Conservation (phyloP, 2,113 vertebrate species). For the Grus americana region DNA sequence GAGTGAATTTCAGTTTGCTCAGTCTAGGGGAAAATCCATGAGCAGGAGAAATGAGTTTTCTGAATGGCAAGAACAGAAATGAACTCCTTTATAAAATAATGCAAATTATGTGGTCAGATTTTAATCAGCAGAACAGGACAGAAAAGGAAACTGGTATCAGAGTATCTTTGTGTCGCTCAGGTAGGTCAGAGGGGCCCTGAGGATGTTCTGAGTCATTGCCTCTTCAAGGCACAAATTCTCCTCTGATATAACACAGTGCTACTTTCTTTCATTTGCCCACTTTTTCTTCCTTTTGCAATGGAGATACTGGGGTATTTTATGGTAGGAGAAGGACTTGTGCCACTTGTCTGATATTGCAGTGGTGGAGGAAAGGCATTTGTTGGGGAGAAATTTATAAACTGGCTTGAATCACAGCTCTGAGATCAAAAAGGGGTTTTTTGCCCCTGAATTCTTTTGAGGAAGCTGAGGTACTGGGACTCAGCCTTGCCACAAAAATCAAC, state of each 20-base stretch:
- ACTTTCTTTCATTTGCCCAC: neutral
- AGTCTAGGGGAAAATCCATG: neutral
- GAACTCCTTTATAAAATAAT: neutral
- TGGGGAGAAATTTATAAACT: neutral
- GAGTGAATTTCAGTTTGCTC: neutral
- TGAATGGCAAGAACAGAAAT: neutral
- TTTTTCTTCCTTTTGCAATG: neutral
- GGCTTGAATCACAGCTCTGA: neutral
- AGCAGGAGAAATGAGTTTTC: neutral
- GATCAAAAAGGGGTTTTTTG: neutral
- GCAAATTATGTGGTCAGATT: neutral
- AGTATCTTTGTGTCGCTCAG: neutral
- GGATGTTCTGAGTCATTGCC: neutral
- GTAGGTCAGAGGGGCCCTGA: neutral
- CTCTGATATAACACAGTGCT: neutral
- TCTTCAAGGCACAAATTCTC: neutral
- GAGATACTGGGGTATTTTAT: neutral
- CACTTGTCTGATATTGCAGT: neutral
- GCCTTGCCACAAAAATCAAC: neutral
- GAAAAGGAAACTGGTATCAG: neutral
- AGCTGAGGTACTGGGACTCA: neutral
- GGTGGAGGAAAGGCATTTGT: neutral
- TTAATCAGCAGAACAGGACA: neutral
- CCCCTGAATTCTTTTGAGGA: neutral
- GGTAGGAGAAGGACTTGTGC: neutral